These are phyloP conservation scores for Nycticryphes semicollaris DNA, from an alignment of 2,113 vertebrate species.

Conservation along the genomic window DNA sequence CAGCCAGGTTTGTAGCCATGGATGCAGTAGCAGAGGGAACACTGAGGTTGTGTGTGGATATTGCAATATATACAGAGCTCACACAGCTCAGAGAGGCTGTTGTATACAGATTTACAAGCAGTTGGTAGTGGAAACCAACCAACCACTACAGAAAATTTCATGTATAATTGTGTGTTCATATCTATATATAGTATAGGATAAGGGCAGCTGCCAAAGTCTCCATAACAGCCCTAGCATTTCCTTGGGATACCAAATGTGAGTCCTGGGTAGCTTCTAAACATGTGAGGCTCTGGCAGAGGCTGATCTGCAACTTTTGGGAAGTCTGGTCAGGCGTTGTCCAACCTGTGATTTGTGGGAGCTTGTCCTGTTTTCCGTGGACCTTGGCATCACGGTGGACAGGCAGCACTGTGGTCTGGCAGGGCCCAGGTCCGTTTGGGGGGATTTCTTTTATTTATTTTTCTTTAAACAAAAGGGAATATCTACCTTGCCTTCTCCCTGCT, in stretches of 20 bases:
- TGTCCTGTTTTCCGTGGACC: not conserved
- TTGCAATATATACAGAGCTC: not conserved
- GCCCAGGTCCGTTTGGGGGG: not conserved
- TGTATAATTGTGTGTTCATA: fast-evolving
- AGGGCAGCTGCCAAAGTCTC: not conserved
- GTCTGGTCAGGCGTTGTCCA: not conserved
- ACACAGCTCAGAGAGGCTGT: not conserved
- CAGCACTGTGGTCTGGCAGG: not conserved
- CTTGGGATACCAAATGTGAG: not conserved
- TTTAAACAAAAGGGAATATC: not conserved
- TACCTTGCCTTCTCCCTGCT: not conserved
- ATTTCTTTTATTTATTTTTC: not conserved
- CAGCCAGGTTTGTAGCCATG: not conserved
- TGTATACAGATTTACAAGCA: not conserved
- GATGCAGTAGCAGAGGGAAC: not conserved
- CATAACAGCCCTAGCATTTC: not conserved
- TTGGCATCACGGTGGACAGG: not conserved
- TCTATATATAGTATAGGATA: fast-evolving
- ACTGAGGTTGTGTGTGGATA: not conserved
- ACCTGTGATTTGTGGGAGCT: not conserved
- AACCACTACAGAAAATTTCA: not conserved
- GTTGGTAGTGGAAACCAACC: not conserved
- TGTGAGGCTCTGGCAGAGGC: not conserved
- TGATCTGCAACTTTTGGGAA: not conserved
- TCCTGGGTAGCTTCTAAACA: not conserved